Base-by-base conservation (phyloP, 2,888 invertebrate species). In the Drosophila rubida region DNA sequence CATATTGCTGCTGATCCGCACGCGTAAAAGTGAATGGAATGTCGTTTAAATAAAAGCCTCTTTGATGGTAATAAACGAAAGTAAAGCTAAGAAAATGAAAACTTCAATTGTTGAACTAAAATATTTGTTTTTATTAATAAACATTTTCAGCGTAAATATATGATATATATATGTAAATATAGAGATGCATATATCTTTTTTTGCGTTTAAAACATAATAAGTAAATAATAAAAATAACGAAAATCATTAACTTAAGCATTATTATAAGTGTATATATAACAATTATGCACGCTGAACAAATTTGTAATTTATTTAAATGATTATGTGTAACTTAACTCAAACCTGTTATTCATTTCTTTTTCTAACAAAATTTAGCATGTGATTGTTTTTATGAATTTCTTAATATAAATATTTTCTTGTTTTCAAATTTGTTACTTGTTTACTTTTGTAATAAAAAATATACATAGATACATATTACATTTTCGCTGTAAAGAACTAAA, bases 41-140 rank as follows among this genome's bases (percentile, higher is more conserved):
- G 44, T 25, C 6, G 13, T 49, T 51, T 7, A 71, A 72, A 72
- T 45, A 48, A 71, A 78, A 81, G 82, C 75, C 75, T 76, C 75
- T 77, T 54, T 58, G 64, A 55, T 13, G 51, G 35, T 44, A 30
- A 64, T 7, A 49, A 66, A 62, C 59, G 11, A 66, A 82, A 76
- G 61, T 60, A 62, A 69, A 72, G 48, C 55, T 69, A 53, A 51
- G 9, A 2, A 66, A 76, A 60, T 45, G 1, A 85, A 80, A 65
- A 71, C 61, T 30, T 14, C 54, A 64, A 58, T 60, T 65, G 73
- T 86, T 78, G 80, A 90, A 88, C 88, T 90, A 89, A 90, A 90
- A 89, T 90, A 89, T 90, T 89, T 87, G 75, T 67, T 78, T 77
- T 87, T 82, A 89, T 90, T 89, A 84, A 89, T 89, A 87, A 90